Conservation (phyloP, 2,113 vertebrate species). For the Octodon degus region DNA sequence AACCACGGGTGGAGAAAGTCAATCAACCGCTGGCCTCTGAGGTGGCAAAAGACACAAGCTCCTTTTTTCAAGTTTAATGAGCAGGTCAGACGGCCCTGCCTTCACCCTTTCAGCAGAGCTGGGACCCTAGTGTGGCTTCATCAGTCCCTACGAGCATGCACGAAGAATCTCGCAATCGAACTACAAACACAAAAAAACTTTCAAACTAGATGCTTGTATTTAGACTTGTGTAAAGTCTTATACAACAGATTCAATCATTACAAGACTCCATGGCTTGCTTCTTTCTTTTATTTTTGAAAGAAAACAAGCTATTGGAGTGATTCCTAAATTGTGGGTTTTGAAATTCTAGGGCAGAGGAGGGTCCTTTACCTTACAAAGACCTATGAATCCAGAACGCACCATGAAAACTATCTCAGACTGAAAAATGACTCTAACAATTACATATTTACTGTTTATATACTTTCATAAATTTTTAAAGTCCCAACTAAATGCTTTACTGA, state of each 20-base stretch:
- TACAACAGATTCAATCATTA: not conserved
- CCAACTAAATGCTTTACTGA: not conserved
- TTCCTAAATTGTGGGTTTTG: not conserved
- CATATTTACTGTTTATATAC: not conserved
- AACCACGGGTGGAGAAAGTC: slow-evolving; percentile 67
- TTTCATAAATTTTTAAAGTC: not conserved
- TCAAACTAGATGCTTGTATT: not conserved
- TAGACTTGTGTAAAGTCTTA: not conserved
- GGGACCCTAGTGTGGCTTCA: not conserved
- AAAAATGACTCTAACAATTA: not conserved
- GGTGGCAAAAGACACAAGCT: slow-evolving; percentile 70
- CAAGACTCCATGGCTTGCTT: not conserved
- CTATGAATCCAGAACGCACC: not conserved
- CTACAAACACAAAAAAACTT: not conserved
- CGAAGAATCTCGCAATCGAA: not conserved
- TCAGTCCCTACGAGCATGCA: not conserved
- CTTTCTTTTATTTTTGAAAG: not conserved
- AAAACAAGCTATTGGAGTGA: not conserved
- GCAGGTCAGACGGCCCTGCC: not conserved
- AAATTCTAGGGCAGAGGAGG: not conserved
- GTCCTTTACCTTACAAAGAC: not conserved
- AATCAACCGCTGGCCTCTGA: slow-evolving; percentile 73
- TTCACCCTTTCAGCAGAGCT: not conserved
- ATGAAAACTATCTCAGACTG: not conserved
- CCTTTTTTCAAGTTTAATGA: slow-evolving; percentile 57